phyloP scores from a whole-genome alignment of 2,113 vertebrate genomes.

The Caracal caracal region DNA sequence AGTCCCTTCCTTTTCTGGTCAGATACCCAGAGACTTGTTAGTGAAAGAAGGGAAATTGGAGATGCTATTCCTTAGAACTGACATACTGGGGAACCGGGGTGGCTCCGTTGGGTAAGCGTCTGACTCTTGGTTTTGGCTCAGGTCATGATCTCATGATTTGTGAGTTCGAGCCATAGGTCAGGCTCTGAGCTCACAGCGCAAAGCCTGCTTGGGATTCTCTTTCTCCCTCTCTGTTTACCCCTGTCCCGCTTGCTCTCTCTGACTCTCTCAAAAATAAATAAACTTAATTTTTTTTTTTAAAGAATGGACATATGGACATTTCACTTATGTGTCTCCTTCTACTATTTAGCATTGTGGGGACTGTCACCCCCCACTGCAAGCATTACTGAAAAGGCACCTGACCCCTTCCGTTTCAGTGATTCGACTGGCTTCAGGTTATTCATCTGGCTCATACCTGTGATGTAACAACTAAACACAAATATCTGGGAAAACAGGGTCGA shows the following conservation, averaged over 20 bases:
- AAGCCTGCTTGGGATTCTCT: no score
- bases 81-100: no score
- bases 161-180: no score
- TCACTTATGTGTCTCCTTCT: neutral
- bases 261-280: no score
- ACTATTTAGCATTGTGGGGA: neutral
- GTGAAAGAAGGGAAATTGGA: neutral
- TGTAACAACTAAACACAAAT: neutral
- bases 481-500: conserved; percentile 18
- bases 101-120: no score
- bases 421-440: neutral
- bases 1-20: neutral
- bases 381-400: neutral
- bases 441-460: neutral
- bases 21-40: neutral
- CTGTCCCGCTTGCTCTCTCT: no score
- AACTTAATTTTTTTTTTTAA: no score
- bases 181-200: no score
- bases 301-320: no score
- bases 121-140: no score
- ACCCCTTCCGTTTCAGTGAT: neutral
- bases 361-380: accelerated
- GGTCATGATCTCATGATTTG: no score
- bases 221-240: no score
- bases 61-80: neutral